Evolutionary conservation across 2,797 vertebrate genomes (phyloP).

Genomic region (Dallia pectoralis): DNA sequence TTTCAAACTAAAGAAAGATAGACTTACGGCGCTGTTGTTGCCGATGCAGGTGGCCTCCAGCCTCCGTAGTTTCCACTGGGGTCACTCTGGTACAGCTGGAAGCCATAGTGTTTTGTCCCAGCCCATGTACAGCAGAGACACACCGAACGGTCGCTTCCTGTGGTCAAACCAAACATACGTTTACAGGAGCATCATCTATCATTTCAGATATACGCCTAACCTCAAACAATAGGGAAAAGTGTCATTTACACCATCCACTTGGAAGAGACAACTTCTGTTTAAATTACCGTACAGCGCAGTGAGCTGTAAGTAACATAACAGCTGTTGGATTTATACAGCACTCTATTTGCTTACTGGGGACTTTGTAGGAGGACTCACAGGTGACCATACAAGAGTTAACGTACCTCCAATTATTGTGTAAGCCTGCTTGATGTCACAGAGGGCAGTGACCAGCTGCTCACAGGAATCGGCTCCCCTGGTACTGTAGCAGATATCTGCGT

Average conservation of each 20-base stretch:
- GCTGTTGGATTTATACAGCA: background rate
- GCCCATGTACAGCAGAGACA: slow-evolving; percentile 96
- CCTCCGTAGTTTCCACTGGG: slow-evolving; percentile 98
- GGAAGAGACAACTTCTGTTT: background rate
- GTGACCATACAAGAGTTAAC: background rate
- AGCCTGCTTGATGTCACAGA: slow-evolving; percentile 98
- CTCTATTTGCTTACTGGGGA: background rate
- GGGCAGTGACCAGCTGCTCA: slow-evolving; percentile 93
- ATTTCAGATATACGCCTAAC: background rate
- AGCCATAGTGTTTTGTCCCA: slow-evolving; percentile 99
- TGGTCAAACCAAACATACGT: background rate
- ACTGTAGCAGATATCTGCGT: slow-evolving; percentile 90
- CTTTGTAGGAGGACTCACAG: too few species aligned
- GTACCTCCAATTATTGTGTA: slow-evolving; percentile 98
- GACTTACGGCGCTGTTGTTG: slow-evolving; percentile 95
- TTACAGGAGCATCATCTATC: background rate
- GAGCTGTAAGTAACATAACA: background rate
- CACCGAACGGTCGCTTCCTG: slow-evolving; percentile 96
- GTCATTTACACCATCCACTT: background rate
- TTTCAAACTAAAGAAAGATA: background rate
- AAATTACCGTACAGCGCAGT: background rate
- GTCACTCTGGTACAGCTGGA: slow-evolving; percentile 98
- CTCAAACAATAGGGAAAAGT: background rate
- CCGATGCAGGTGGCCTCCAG: slow-evolving; percentile 98
- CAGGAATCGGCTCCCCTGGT: slow-evolving; percentile 98